Percentiles rank a stretch among this genome's conserved stretches.
These are phyloP conservation scores for Lophotis ruficrista DNA, from an alignment of 2,113 vertebrate genomes.

Conservation along the genomic window DNA sequence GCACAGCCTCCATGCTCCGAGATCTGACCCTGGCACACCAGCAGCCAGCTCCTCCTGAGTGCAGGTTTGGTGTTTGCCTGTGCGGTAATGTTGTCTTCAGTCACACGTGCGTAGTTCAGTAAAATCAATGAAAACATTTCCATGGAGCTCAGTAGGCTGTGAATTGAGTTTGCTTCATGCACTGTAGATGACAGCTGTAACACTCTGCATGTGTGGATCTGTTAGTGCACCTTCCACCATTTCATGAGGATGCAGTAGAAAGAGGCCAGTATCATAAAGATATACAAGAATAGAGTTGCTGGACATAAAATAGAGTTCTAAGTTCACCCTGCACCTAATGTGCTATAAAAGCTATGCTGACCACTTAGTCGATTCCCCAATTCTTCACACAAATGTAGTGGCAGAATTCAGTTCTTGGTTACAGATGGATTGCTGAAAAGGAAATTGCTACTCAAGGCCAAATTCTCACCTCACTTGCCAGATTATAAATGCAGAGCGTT, in stretches of 20 bases:
- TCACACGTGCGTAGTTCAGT: neutral
- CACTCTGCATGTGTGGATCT: rapidly evolving
- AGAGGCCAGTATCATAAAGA: neutral
- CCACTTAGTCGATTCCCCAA: neutral
- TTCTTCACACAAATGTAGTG: neutral
- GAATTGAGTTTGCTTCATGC: neutral
- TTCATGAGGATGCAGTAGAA: neutral
- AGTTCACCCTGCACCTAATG: neutral
- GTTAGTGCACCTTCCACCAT: rapidly evolving
- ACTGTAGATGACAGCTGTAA: neutral
- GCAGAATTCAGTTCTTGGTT: neutral
- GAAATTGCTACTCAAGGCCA: neutral
- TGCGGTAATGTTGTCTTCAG: neutral
- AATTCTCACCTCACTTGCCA: neutral
- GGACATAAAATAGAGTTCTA: neutral
- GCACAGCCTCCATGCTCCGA: rapidly evolving
- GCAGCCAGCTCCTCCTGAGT: neutral
- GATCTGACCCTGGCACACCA: neutral
- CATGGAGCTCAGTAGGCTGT: neutral
- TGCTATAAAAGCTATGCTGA: neutral
- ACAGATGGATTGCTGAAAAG: neutral
- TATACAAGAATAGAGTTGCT: neutral
- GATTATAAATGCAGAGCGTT: neutral
- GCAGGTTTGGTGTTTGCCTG: neutral
- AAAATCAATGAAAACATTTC: neutral